Percentiles rank a stretch among this genome's conserved stretches.
These are phyloP conservation scores for Chlorocebus sabaeus DNA, from an alignment of 2,113 vertebrate genomes.

Conservation along the genomic window DNA sequence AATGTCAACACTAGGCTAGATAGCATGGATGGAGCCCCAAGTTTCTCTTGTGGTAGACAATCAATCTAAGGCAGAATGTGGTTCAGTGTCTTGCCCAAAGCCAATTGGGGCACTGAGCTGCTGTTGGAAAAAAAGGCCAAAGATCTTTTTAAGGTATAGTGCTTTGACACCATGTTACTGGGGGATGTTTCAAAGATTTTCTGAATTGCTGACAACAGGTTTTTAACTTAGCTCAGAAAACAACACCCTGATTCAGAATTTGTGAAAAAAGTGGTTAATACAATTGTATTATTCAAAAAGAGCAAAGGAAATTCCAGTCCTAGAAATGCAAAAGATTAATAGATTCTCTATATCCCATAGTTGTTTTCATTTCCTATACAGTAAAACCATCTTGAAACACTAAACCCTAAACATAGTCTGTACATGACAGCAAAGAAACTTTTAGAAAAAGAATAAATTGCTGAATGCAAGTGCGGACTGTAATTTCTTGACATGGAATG, in stretches of 20 bases:
- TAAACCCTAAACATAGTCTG: slow-evolving; percentile 71
- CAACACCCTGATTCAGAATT: slow-evolving; percentile 7
- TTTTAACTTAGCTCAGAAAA: slow-evolving; percentile 15
- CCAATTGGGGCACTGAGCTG: neutral
- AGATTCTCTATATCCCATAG: neutral
- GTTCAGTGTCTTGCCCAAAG: neutral
- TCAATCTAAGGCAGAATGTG: neutral
- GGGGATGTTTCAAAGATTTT: neutral
- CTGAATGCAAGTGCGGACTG: slow-evolving; percentile 61
- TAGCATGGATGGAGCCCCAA: neutral
- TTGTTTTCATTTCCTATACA: slow-evolving; percentile 64
- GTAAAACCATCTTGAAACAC: slow-evolving; percentile 70
- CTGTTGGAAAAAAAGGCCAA: neutral
- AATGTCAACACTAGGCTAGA: neutral
- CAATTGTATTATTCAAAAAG: slow-evolving; percentile 10
- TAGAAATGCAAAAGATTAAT: slow-evolving; percentile 37
- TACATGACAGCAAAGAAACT: slow-evolving; percentile 72
- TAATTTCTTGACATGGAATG: slow-evolving; percentile 69
- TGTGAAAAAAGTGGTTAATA: neutral
- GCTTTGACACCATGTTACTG: neutral
- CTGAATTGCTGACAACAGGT: neutral
- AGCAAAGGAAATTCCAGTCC: slow-evolving; percentile 37
- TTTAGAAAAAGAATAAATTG: slow-evolving; percentile 67
- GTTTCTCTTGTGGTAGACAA: neutral
- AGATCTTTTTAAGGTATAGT: neutral